Percentiles rank a stretch among this genome's conserved stretches.
Evolutionary conservation across 2,797 vertebrate species (phyloP).

Genomic region (Xiphorhynchus erythropygius): DNA sequence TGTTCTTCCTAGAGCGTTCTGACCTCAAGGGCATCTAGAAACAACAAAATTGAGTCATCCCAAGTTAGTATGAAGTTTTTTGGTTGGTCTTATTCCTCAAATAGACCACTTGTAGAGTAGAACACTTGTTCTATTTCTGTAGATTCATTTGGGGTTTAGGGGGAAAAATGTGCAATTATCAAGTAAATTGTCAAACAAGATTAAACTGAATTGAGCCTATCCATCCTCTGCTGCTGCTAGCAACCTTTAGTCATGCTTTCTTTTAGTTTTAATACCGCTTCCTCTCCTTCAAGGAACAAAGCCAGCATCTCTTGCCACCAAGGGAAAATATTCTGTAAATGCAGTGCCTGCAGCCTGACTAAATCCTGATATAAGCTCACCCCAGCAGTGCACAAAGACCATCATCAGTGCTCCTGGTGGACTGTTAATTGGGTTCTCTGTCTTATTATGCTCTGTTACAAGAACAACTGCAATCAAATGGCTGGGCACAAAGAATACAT

Average conservation of each 20-base stretch:
- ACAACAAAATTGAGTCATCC: background rate
- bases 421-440: background rate
- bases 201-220: slow-evolving; percentile 3
- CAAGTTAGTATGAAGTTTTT: background rate
- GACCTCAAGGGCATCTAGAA: background rate
- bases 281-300: background rate
- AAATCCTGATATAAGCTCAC: background rate
- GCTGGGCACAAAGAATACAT: background rate
- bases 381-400: background rate
- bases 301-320: background rate
- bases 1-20: background rate
- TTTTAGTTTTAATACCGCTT: background rate
- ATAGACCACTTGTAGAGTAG: too few relatives aligned
- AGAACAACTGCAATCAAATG: background rate
- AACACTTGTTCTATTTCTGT: background rate
- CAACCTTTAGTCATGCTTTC: background rate
- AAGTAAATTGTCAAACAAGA: slow-evolving; percentile 15
- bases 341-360: background rate
- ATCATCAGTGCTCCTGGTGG: background rate
- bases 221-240: background rate
- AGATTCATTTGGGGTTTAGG: background rate
- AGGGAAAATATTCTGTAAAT: background rate
- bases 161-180: background rate
- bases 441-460: background rate
- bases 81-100: too few relatives aligned